These are phyloP conservation scores for Chlorocebus sabaeus DNA, from an alignment of 2,113 vertebrate genomes.

Conservation along the genomic window DNA sequence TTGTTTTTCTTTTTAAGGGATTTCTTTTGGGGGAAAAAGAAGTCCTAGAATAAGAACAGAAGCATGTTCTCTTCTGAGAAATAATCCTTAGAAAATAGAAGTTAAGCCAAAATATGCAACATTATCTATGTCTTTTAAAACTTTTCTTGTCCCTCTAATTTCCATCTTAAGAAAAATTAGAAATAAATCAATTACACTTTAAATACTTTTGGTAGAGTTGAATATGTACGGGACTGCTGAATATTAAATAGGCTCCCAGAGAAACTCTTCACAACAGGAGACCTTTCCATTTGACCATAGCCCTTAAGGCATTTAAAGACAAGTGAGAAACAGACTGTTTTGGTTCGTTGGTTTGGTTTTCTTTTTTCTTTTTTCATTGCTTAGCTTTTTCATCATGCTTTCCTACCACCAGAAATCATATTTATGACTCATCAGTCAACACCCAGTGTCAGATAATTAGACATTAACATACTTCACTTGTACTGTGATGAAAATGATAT, in stretches of 20 bases:
- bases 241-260: background rate
- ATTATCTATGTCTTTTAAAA: background rate
- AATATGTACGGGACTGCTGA: background rate
- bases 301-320: background rate
- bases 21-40: background rate
- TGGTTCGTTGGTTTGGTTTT: background rate
- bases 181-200: background rate
- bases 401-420: slow-evolving; percentile 1
- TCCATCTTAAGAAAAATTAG: slow-evolving; percentile 40
- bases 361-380: background rate
- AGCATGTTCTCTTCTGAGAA: background rate
- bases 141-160: background rate
- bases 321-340: slow-evolving; percentile 15
- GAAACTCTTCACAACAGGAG: background rate
- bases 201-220: background rate
- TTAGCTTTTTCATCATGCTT: slow-evolving; percentile 38
- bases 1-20: background rate
- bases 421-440: slow-evolving; percentile 71
- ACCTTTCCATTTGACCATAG: background rate
- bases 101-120: background rate
- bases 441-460: slow-evolving; percentile 70
- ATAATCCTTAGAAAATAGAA: background rate
- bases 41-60: background rate
- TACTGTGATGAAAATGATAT: slow-evolving; percentile 65
- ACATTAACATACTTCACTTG: slow-evolving; percentile 77